Evolutionary conservation across 2,113 vertebrate genomes (phyloP).

Genomic region (Trogon surrucura): DNA sequence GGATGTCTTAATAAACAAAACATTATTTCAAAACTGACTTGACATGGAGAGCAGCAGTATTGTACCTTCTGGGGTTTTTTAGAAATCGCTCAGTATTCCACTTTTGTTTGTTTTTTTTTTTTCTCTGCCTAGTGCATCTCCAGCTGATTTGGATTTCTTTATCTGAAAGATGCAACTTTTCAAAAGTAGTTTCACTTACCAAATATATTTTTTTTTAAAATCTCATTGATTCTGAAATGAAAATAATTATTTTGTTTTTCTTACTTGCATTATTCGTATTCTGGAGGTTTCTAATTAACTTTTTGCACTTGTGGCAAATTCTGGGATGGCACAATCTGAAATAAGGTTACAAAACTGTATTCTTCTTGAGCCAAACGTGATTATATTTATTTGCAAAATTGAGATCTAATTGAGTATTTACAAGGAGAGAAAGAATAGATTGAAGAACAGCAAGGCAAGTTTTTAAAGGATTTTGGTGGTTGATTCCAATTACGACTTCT

Average conservation of each 20-base stretch:
- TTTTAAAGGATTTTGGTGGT: background rate
- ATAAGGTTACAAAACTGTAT: background rate
- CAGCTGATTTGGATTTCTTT: background rate
- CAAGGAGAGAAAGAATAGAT: background rate
- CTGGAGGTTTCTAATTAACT: background rate
- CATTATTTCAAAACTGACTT: background rate
- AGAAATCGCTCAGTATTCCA: background rate
- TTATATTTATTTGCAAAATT: background rate
- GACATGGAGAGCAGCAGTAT: background rate
- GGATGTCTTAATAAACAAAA: background rate
- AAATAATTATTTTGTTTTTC: background rate
- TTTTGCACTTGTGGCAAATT: background rate
- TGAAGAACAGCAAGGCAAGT: background rate
- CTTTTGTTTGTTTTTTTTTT: background rate
- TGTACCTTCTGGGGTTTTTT: background rate
- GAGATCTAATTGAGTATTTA: background rate
- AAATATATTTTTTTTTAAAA: background rate
- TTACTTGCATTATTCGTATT: background rate
- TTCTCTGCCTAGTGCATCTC: background rate
- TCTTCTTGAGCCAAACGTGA: background rate
- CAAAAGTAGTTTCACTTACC: background rate
- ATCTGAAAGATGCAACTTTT: background rate
- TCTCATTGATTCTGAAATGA: background rate
- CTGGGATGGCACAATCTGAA: background rate
- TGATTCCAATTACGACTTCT: background rate